Evolutionary conservation across 30 jellyfish, hydroid and myxozoan genomes (phyloP), one percentile per base, ranked within the genome.

Genomic region (Aurelia coerulea): DNA sequence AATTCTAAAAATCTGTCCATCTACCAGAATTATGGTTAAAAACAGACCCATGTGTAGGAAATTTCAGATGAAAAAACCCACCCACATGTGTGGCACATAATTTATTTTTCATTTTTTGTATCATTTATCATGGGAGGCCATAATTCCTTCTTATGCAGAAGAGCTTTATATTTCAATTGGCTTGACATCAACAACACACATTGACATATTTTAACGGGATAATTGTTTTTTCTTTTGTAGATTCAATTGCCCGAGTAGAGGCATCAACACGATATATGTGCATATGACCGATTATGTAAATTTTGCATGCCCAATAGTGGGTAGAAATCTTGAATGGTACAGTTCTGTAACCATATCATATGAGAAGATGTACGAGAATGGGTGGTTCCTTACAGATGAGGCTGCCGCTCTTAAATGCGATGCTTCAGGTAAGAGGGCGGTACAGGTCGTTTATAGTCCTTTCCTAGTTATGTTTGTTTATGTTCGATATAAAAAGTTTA

Each of bases 231-330:
- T 18, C 0, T 41, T 33, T 19, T n/a, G 19, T 72, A 72, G 64
- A 41, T 76, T 76, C 39, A n/a, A 49, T 83, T 66, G 74, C 87
- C 60, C 74, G 70, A 29, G 49, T 84, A 17, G 92, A 53, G 78
- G 59, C 4, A 73, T 34, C 35, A 74, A 46, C 33, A 71, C 87
- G 37, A 29, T 83, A 13, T 39, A 74, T 67, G 87, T 74, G 6
- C 33, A 33, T 2, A 17, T 60, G 31, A 0, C 2, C 31, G 70
- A 60, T 60, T 17, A 60, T 4, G 0, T 60, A 23, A 4, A 11
- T 17, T 60, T 60, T 5, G 31, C 70, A n/a, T 60, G 70, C 32
- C 70, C 70, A 60, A 3, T 23, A 34, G 31, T 0, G 11, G 70
- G 70, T 23, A 60, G 35, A 17, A 60, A 60, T 12, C 35, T 60